Percentiles rank a stretch among this genome's conserved stretches.
Conservation (phyloP, 2,888 invertebrate species). For the Lochmaea capreae region DNA sequence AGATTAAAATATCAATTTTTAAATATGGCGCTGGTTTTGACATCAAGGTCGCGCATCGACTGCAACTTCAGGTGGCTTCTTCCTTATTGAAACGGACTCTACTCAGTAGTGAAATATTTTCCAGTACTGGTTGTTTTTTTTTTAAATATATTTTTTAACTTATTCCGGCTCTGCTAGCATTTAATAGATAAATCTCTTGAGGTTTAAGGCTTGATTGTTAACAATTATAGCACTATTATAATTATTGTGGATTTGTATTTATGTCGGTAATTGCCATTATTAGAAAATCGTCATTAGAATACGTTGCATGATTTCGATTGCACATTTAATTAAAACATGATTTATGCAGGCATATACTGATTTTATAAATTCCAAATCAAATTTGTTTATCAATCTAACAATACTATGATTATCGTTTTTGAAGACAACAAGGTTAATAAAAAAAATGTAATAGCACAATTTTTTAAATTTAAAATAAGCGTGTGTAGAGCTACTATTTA, state of each 20-base stretch:
- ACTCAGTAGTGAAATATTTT: too few relatives aligned
- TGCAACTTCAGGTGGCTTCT: too few relatives aligned
- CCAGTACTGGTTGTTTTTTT: too few relatives aligned
- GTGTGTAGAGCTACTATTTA: too few relatives aligned
- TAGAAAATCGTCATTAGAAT: neutral
- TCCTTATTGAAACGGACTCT: too few relatives aligned
- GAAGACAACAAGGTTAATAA: neutral
- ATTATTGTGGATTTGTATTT: neutral
- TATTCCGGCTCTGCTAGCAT: neutral
- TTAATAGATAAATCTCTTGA: neutral
- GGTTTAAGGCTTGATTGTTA: neutral
- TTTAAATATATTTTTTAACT: neutral
- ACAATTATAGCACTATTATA: constrained; percentile 3
- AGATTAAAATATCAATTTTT: too few relatives aligned
- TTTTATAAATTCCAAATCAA: neutral
- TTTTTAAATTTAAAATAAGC: too few relatives aligned
- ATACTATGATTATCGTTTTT: neutral
- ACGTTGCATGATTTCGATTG: neutral
- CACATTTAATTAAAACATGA: neutral
- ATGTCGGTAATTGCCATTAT: constrained; percentile 2
- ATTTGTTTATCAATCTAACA: neutral
- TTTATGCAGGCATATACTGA: neutral
- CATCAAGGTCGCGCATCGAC: too few relatives aligned
- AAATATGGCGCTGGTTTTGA: too few relatives aligned
- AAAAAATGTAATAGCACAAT: too few relatives aligned